Conservation (phyloP, 2,113 vertebrate species). For the Xiphias gladius region DNA sequence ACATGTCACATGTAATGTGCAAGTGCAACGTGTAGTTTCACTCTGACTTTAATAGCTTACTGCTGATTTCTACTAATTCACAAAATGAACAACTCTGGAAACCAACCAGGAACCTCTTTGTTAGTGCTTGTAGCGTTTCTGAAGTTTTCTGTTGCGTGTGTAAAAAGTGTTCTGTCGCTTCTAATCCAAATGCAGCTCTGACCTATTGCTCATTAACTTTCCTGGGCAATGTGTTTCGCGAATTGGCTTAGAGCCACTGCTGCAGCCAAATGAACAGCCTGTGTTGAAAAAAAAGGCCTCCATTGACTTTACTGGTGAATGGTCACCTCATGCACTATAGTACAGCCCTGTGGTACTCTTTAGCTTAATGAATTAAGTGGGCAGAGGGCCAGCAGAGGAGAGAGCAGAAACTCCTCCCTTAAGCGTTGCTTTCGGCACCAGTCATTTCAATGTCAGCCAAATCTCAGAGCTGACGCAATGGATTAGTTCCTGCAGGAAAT, state of each 20-base stretch:
- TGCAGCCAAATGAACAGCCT: slow-evolving; percentile 44
- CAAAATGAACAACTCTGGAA: background rate
- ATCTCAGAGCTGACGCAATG: slow-evolving; percentile 47
- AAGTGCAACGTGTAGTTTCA: background rate
- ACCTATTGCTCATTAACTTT: slow-evolving; percentile 10
- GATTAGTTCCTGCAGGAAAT: slow-evolving; percentile 52
- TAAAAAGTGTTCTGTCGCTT: background rate
- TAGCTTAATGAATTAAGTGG: slow-evolving; percentile 77
- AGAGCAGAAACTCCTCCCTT: slow-evolving; percentile 44
- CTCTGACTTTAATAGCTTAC: background rate
- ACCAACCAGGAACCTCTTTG: background rate
- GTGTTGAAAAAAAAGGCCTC: no score
- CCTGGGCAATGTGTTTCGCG: slow-evolving; percentile 21
- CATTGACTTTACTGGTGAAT: slow-evolving; percentile 49
- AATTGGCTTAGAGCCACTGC: slow-evolving; percentile 9
- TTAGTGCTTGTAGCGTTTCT: background rate
- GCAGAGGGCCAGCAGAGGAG: slow-evolving; percentile 53
- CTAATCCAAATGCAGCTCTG: slow-evolving; percentile 22
- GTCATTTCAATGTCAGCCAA: slow-evolving; percentile 68
- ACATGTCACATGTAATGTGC: background rate
- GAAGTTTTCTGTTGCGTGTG: background rate
- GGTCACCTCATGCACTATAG: slow-evolving; percentile 29
- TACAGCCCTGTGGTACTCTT: slow-evolving; percentile 20
- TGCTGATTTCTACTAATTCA: background rate
- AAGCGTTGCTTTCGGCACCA: slow-evolving; percentile 35